Evolutionary conservation across 1,140 invertebrate genomes (phyloP).

Genomic region (Zaprionus ghesquierei): DNA sequence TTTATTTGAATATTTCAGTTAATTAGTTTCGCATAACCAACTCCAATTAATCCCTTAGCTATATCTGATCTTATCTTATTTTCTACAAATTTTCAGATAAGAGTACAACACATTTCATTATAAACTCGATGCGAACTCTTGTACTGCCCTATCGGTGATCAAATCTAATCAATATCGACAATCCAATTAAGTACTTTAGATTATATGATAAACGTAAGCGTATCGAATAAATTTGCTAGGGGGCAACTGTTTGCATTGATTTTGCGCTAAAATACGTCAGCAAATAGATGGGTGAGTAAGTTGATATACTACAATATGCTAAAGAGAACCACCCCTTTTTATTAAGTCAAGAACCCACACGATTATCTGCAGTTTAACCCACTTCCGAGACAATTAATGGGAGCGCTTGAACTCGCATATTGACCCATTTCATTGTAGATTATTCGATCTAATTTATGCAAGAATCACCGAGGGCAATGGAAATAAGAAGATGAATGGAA

Average conservation of each 20-base stretch:
- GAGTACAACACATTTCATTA: not conserved
- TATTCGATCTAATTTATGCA: slow-evolving; percentile 30
- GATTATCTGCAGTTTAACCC: slow-evolving; percentile 14
- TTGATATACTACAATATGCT: not conserved
- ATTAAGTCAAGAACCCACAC: not conserved
- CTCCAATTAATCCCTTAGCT: not conserved
- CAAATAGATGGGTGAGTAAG: slow-evolving; percentile 1
- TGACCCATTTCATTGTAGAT: slow-evolving; percentile 34
- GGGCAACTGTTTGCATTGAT: slow-evolving; percentile 38
- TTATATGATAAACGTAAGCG: slow-evolving; percentile 24
- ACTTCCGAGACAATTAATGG: slow-evolving; percentile 21
- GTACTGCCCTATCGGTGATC: not conserved
- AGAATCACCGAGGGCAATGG: slow-evolving; percentile 7
- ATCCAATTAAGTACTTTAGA: slow-evolving; percentile 45
- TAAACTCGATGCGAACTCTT: not conserved
- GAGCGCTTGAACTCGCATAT: slow-evolving; percentile 34
- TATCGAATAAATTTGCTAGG: slow-evolving; percentile 35
- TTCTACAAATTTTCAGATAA: not conserved
- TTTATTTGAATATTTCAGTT: not conserved
- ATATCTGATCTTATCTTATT: not conserved
- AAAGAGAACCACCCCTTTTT: not conserved
- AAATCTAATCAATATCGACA: slow-evolving; percentile 35
- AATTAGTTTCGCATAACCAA: not conserved
- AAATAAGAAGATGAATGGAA: slow-evolving; percentile 32
- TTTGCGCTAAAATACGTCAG: slow-evolving; percentile 26